These are phyloP conservation scores for Peromyscus aztecus DNA, from an alignment of 2,797 vertebrate genomes.

Conservation along the genomic window DNA sequence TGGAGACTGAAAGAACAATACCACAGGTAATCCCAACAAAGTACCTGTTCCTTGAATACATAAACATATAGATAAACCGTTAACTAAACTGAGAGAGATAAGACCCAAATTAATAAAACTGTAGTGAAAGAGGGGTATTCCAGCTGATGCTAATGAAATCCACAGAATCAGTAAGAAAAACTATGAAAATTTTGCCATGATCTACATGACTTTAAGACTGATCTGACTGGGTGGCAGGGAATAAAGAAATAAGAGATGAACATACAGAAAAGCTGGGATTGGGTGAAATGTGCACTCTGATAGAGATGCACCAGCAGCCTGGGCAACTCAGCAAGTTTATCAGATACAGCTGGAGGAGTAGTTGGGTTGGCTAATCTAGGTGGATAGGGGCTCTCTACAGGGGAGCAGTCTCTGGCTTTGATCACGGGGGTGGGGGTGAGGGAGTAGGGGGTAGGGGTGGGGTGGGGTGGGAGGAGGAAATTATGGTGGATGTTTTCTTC, in stretches of 20 bases:
- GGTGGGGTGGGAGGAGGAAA: too few species aligned
- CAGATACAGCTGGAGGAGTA: background rate
- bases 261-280: background rate
- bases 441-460: too few species aligned
- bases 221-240: background rate
- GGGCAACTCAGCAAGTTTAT: background rate
- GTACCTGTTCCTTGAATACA: background rate
- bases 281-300: background rate
- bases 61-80: background rate
- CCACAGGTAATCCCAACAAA: background rate
- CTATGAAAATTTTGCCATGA: background rate
- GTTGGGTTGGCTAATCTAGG: background rate
- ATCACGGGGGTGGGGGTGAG: background rate
- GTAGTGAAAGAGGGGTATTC: background rate
- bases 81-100: background rate
- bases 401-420: background rate
- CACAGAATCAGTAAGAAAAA: background rate
- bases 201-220: background rate
- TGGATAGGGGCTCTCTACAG: too few species aligned
- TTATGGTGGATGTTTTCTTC: background rate
- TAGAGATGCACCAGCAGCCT: background rate
- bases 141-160: background rate
- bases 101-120: background rate
- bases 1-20: background rate
- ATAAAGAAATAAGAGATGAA: background rate